Evolutionary conservation across 2,888 invertebrate genomes (phyloP).

Genomic region (Unio pictorum): DNA sequence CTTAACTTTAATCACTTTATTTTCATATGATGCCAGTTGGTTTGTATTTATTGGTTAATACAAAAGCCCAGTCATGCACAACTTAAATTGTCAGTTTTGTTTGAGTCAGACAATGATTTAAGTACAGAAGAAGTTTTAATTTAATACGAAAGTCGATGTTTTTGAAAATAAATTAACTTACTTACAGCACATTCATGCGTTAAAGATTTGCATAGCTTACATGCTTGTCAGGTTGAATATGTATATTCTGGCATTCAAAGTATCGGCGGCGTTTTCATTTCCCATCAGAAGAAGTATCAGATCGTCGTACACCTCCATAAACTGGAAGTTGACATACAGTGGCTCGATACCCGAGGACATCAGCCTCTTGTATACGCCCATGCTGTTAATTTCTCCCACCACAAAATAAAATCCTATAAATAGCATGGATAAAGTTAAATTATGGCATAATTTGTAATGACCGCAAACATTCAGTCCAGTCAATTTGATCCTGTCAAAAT

Average conservation of each 20-base stretch:
- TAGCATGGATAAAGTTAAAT: not conserved
- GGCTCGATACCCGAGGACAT: not conserved
- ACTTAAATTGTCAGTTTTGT: too few relatives aligned
- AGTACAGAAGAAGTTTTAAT: too few relatives aligned
- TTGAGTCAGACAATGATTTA: too few relatives aligned
- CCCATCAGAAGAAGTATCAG: slow-evolving; percentile 35
- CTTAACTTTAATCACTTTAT: too few relatives aligned
- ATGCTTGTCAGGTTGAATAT: slow-evolving; percentile 17
- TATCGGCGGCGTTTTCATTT: slow-evolving; percentile 45
- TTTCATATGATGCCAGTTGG: too few relatives aligned
- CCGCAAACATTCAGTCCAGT: too few relatives aligned
- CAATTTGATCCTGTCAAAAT: too few relatives aligned
- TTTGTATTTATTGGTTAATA: too few relatives aligned
- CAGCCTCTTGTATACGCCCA: slow-evolving; percentile 3
- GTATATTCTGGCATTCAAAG: slow-evolving; percentile 41
- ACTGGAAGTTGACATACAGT: slow-evolving; percentile 47
- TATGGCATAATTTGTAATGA: too few relatives aligned
- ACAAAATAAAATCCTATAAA: slow-evolving; percentile 24
- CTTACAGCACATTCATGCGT: not conserved
- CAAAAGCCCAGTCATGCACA: too few relatives aligned
- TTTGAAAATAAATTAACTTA: not conserved
- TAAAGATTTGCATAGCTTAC: not conserved
- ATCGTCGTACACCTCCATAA: slow-evolving; percentile 39
- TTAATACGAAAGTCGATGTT: not conserved
- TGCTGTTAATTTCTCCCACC: slow-evolving; percentile 13